Evolutionary conservation across 2,888 invertebrate genomes (phyloP), one percentile per base, ranked within the genome.

Genomic region (Calliphora vomitoria): DNA sequence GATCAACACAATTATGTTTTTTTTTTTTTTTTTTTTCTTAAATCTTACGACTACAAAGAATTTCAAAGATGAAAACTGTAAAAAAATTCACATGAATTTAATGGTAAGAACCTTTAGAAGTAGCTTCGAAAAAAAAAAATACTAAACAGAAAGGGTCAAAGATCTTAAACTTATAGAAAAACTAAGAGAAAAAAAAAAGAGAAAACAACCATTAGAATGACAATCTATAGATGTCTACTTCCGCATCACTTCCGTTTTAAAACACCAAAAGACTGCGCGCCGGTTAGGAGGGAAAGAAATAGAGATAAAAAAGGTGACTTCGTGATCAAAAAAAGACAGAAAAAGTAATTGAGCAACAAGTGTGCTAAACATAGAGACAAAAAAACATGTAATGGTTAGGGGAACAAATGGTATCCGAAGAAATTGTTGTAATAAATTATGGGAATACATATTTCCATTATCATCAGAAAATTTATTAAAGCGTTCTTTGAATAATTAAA

Each of bases 231-330:
- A 86, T 62, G 69, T 53, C 41, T 58, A 82, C 84, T 87, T 87
- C 87, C 87, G 87, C 78, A 47, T 75, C 53, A 82, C 71, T 80
- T 86, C 86, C 86, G 83, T 75, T 60, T 31, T n/a, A 11, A 69
- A 0, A 78, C 31, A 68, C 50, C 20, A 41, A 44, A 25, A 74
- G 18, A 35, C 13, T 31, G 25, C 1, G 53, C 20, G 53, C 53
- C 20, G 25, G 15, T 15, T 8, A 10, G 62, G 5, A 50, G 50
- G 3, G 53, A 35, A 38, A 38, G 3, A 55, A 20, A 8, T 35
- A 20, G 10, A 38, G 5, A 68, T 8, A 31, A 55, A 44, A 68
- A 47, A 20, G 20, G 20, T 55, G 20, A 55, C 20, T 55, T 55
- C 20, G 20, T 55, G 20, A 55, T 55, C 55, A 20, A 4, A 11